phyloP scores from a whole-genome alignment of 2,113 vertebrate species.

The Nansenia antarctica region DNA sequence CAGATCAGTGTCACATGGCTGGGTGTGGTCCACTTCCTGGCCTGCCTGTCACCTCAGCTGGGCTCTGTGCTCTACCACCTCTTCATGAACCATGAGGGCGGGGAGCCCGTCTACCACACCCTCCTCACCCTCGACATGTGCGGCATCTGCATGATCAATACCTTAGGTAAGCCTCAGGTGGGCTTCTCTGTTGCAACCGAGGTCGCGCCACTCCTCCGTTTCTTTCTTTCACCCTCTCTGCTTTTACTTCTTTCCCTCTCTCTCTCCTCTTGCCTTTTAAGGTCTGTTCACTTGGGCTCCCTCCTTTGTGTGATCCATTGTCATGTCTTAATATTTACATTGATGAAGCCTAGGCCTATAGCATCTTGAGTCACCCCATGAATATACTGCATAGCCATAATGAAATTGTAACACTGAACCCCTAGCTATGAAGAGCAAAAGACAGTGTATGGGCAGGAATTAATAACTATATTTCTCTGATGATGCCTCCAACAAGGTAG shows the following conservation, averaged over 20 bases:
- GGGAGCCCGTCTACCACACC: slow-evolving; percentile 84
- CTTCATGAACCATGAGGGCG: slow-evolving; percentile 93
- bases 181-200: background rate
- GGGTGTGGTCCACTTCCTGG: slow-evolving; percentile 88
- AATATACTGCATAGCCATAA: background rate
- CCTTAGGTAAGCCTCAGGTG: slow-evolving; percentile 76
- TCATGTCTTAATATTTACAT: background rate
- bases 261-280: background rate
- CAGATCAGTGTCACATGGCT: slow-evolving; percentile 89
- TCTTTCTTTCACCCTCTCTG: background rate
- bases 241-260: background rate
- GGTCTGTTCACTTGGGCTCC: background rate
- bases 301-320: background rate
- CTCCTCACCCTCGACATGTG: slow-evolving; percentile 93
- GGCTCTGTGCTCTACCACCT: slow-evolving; percentile 92
- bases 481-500: too few relatives aligned
- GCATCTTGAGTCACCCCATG: background rate
- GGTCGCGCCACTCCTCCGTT: background rate
- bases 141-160: slow-evolving; percentile 92
- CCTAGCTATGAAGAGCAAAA: too few relatives aligned
- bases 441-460: too few relatives aligned
- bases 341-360: too few relatives aligned
- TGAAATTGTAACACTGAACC: background rate
- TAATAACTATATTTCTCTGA: too few relatives aligned
- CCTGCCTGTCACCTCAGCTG: slow-evolving; percentile 87